Percentiles rank a stretch among this genome's conserved stretches.
phyloP scores from a whole-genome alignment of 2,113 vertebrate genomes.

The Cephalopholis sonnerati region DNA sequence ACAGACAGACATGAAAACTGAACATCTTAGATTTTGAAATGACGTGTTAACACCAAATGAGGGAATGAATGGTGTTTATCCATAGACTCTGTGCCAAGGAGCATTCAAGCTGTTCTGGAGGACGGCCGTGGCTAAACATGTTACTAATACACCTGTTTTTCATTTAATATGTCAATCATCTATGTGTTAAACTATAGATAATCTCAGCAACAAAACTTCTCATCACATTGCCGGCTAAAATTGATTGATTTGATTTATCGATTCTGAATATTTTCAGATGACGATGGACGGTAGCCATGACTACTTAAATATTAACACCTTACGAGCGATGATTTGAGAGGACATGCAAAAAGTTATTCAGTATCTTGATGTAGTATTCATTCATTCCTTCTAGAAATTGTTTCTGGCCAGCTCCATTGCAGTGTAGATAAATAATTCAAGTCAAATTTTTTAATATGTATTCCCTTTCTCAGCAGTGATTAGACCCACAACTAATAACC shows the following conservation, averaged over 20 bases:
- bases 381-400: constrained; percentile 5
- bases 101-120: not conserved
- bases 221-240: no score
- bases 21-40: no score
- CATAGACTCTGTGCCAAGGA: not conserved
- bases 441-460: constrained; percentile 10
- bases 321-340: not conserved
- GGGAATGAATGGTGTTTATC: not conserved
- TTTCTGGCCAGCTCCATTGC: constrained; percentile 18
- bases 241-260: no score
- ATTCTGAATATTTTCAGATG: no score
- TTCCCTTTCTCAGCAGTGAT: constrained; percentile 15
- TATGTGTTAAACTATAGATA: not conserved
- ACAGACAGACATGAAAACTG: not conserved
- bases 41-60: not conserved
- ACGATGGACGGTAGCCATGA: no score
- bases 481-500: constrained; percentile 4
- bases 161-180: not conserved
- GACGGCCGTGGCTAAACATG: not conserved
- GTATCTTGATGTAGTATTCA: constrained; percentile 9
- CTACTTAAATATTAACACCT: no score
- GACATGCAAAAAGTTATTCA: not conserved
- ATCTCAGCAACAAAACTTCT: not conserved
- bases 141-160: not conserved
- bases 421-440: constrained; percentile 35